These are phyloP conservation scores for Scytalopus superciliaris DNA, from an alignment of 2,113 vertebrate species.

Conservation along the genomic window DNA sequence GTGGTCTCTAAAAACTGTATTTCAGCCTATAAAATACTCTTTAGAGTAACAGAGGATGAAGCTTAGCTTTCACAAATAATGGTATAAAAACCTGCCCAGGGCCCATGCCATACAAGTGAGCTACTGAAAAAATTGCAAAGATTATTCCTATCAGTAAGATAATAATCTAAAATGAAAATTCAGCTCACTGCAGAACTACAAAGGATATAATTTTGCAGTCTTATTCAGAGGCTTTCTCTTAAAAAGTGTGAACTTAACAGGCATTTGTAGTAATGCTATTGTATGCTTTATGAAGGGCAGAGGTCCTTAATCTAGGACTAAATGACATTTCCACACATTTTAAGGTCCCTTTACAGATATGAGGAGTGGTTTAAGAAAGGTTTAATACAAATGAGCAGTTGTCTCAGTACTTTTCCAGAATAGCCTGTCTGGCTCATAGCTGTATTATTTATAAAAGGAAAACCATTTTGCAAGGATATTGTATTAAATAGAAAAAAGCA, in stretches of 20 bases:
- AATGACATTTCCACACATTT: neutral
- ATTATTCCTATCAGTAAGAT: neutral
- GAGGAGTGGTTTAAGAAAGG: neutral
- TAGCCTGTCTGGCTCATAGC: neutral
- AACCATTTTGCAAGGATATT: neutral
- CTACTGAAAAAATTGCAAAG: neutral
- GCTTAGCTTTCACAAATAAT: neutral
- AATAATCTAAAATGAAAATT: neutral
- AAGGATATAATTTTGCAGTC: neutral
- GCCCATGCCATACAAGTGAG: neutral
- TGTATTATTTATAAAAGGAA: neutral
- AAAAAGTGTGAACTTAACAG: neutral
- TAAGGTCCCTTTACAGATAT: neutral
- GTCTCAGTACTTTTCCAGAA: neutral
- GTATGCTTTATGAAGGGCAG: neutral
- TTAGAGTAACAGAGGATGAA: neutral
- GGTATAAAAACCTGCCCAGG: neutral
- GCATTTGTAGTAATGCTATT: neutral
- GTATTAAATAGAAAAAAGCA: neutral
- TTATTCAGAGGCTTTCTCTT: neutral
- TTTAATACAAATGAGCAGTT: neutral
- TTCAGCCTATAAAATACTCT: neutral
- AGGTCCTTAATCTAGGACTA: neutral
- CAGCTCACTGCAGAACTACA: neutral
- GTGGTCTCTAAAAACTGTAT: constrained; percentile 11